These are phyloP conservation scores for Onthophagus sagittarius DNA, from an alignment of 2,888 invertebrate species.

Conservation along the genomic window DNA sequence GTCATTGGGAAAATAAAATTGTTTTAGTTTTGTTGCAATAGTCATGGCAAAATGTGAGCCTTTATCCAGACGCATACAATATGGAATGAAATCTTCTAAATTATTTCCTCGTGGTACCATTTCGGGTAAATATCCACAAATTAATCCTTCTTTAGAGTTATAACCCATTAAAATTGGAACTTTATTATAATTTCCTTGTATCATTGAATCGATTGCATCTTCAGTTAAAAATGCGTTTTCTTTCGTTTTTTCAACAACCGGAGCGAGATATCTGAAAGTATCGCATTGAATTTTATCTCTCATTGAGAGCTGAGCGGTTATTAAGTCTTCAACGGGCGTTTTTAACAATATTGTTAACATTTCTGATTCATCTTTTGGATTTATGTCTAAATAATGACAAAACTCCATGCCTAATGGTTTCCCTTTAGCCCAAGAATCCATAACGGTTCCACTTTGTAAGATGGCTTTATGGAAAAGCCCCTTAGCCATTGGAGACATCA, in stretches of 20 bases:
- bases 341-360: conserved; percentile 16
- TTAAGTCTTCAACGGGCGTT: conserved; percentile 15
- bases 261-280: conserved; percentile 7
- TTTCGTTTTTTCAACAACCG: conserved; percentile 28
- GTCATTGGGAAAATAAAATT: conserved; percentile 34
- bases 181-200: conserved; percentile 31
- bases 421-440: conserved; percentile 18
- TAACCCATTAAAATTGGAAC: conserved; percentile 37
- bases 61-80: conserved; percentile 31
- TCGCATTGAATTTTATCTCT: conserved; percentile 8
- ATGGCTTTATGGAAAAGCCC: conserved; percentile 28
- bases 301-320: conserved; percentile 7
- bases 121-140: conserved; percentile 30
- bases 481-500: conserved; percentile 50
- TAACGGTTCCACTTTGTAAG: conserved; percentile 23
- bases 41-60: conserved; percentile 34
- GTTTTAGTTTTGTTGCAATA: conserved; percentile 32
- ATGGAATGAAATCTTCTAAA: conserved; percentile 32
- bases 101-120: conserved; percentile 21
- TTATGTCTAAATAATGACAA: conserved; percentile 9
- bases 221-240: conserved; percentile 33
- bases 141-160: conserved; percentile 35
- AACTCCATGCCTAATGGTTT: conserved; percentile 5
- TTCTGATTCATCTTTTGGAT: conserved; percentile 5
- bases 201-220: conserved; percentile 32